Conservation (phyloP, 2,113 vertebrate species). For the Lycaon pictus region DNA sequence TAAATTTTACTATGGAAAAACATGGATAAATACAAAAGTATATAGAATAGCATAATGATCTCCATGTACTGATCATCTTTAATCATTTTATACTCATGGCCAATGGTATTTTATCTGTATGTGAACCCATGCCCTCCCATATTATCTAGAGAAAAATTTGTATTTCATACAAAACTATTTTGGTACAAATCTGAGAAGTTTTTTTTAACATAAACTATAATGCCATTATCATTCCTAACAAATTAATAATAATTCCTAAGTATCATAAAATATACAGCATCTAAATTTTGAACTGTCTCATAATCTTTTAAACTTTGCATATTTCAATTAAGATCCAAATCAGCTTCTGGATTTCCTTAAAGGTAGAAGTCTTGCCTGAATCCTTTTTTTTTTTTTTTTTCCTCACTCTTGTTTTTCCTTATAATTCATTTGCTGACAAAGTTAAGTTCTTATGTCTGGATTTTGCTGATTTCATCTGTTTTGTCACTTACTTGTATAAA, state of each 20-base stretch:
- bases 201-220: background rate
- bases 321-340: background rate
- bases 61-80: background rate
- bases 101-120: background rate
- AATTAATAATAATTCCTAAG: background rate
- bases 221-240: background rate
- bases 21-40: background rate
- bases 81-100: background rate
- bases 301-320: background rate
- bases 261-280: background rate
- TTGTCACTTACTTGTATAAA: background rate
- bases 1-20: background rate
- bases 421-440: background rate
- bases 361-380: background rate
- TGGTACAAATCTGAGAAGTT: background rate
- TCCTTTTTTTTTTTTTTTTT: background rate
- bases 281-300: background rate
- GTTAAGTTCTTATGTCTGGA: background rate
- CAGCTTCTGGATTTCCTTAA: background rate
- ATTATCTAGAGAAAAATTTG: background rate
- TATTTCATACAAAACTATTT: constrained; percentile 7
- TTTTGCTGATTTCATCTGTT: background rate
- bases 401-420: background rate
- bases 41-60: background rate
- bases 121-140: background rate